A percentile compares a stretch with the other conserved stretches of the same genome.
phyloP scores from a whole-genome alignment of 2,888 invertebrate genomes.

The Crossocerus cetratus region DNA sequence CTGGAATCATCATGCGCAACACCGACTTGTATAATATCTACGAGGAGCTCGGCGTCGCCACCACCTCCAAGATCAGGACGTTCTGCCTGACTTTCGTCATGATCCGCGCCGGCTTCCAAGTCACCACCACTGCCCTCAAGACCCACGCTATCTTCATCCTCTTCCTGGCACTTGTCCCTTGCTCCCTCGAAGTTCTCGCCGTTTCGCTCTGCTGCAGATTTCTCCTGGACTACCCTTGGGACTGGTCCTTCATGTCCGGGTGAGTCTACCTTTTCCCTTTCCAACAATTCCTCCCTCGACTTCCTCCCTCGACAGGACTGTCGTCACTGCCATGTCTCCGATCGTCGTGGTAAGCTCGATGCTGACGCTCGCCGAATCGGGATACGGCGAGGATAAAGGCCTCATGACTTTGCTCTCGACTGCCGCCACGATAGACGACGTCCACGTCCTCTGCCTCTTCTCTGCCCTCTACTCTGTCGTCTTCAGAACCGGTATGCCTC shows the following conservation, averaged over 20 bases:
- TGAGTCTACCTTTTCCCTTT: too few species aligned
- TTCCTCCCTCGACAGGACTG: constrained; percentile 53
- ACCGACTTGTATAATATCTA: constrained; percentile 61
- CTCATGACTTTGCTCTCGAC: constrained; percentile 86
- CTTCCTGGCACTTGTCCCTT: constrained; percentile 66
- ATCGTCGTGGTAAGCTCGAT: constrained; percentile 71
- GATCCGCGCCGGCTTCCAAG: constrained; percentile 69
- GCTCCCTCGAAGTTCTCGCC: constrained; percentile 64
- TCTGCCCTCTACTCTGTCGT: constrained; percentile 83
- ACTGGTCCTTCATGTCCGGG: constrained; percentile 72
- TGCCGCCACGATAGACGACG: constrained; percentile 86
- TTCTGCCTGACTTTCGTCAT: constrained; percentile 70
- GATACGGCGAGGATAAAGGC: constrained; percentile 85
- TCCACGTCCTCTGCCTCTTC: constrained; percentile 86
- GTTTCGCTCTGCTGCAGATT: constrained; percentile 56
- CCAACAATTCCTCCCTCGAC: not conserved
- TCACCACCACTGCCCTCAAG: constrained; percentile 66
- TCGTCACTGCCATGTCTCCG: constrained; percentile 72
- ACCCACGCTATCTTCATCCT: constrained; percentile 63
- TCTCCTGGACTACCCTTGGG: constrained; percentile 67
- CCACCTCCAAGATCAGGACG: constrained; percentile 64
- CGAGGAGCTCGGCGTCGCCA: constrained; percentile 57
- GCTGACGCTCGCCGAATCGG: constrained; percentile 76
- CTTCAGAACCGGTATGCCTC: constrained; percentile 82
- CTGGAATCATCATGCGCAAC: constrained; percentile 73